phyloP scores from a whole-genome alignment of 2,888 invertebrate species.

The Sinotaia quadrata region DNA sequence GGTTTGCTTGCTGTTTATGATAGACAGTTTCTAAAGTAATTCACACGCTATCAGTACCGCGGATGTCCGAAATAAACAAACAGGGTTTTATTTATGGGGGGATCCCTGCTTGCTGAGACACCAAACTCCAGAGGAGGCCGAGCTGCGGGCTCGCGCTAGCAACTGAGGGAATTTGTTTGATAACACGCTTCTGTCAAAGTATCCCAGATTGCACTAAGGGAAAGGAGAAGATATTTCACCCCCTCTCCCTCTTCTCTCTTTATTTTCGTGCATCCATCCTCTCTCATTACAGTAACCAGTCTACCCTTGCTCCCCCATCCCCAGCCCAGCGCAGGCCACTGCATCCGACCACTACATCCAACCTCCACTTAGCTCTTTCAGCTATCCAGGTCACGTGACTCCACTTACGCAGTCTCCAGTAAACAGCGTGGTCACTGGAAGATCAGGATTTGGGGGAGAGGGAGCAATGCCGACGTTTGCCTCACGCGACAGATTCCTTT shows the following conservation, averaged over 20 bases:
- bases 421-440: conserved; percentile 5
- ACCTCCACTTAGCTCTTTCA: background rate
- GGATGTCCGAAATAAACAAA: no score
- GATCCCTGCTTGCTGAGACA: no score
- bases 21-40: no score
- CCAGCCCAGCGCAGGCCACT: no score
- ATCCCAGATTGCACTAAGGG: conserved; percentile 13
- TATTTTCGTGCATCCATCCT: background rate
- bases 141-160: conserved; percentile 17
- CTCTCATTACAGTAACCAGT: background rate
- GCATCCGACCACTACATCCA: background rate
- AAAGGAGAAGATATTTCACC: background rate
- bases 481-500: no score
- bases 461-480: no score
- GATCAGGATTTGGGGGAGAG: background rate
- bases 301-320: background rate
- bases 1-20: no score
- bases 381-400: background rate
- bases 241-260: background rate
- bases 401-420: background rate
- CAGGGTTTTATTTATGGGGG: no score
- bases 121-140: background rate
- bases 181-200: conserved; percentile 27
- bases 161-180: conserved; percentile 27
- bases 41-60: no score